Percentiles rank a stretch among this genome's conserved stretches.
Evolutionary conservation across 2,888 invertebrate genomes (phyloP).

Genomic region (Copidosoma aretas): DNA sequence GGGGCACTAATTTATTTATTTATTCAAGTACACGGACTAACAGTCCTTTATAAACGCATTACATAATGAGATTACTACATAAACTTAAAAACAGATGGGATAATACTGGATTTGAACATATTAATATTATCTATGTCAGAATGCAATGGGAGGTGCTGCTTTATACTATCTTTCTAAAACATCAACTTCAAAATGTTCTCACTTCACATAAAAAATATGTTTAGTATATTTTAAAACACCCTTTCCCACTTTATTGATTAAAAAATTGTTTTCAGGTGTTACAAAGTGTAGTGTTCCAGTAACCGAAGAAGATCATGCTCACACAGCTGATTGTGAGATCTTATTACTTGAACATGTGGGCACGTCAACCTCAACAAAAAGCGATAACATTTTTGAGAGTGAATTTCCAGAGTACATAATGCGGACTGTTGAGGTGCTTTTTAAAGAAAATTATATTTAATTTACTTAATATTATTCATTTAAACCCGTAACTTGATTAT

Average conservation of each 20-base stretch:
- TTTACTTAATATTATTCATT: background rate
- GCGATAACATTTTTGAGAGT: constrained; percentile 5
- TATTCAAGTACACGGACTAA: too few relatives aligned
- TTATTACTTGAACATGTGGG: constrained; percentile 24
- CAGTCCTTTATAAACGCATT: too few relatives aligned
- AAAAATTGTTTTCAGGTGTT: constrained; percentile 20
- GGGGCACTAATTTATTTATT: too few relatives aligned
- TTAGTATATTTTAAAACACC: too few relatives aligned
- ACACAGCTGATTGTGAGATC: constrained; percentile 27
- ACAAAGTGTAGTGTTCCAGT: constrained; percentile 23
- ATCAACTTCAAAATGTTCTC: too few relatives aligned
- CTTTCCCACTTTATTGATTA: background rate
- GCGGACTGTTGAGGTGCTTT: constrained; percentile 30
- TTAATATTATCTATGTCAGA: too few relatives aligned
- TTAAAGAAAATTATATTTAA: background rate
- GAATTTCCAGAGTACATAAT: constrained; percentile 34
- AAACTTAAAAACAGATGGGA: too few relatives aligned
- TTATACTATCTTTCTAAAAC: too few relatives aligned
- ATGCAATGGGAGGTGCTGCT: too few relatives aligned
- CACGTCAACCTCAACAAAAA: constrained; percentile 15
- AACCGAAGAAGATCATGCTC: constrained; percentile 26
- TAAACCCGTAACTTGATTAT: background rate
- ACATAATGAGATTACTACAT: too few relatives aligned
- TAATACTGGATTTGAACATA: too few relatives aligned
- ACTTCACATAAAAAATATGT: too few relatives aligned